Percentiles rank a stretch among this genome's conserved stretches.
Evolutionary conservation across 2,113 vertebrate genomes (phyloP).

Genomic region (Passer domesticus): DNA sequence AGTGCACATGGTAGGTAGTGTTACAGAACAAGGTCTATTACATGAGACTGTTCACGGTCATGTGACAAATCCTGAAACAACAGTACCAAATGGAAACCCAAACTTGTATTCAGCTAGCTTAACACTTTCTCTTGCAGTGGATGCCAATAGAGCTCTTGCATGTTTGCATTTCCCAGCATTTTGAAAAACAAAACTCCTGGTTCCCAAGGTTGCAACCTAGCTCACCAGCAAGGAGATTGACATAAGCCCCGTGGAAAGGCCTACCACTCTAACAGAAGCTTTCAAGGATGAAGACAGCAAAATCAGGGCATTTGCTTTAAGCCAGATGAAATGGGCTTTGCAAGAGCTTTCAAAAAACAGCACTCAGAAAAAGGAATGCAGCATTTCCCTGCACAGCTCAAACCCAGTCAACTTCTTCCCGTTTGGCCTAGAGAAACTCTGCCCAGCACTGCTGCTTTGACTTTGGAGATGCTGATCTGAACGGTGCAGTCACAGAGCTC

Average conservation of each 20-base stretch:
- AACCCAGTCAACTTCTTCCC: background rate
- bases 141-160: background rate
- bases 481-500: accelerated
- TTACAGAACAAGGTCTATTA: background rate
- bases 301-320: background rate
- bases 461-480: background rate
- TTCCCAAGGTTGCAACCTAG: background rate
- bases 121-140: background rate
- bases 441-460: background rate
- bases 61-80: background rate
- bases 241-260: background rate
- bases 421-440: background rate
- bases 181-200: background rate
- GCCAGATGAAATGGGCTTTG: background rate
- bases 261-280: background rate
- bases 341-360: background rate
- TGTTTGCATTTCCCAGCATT: background rate
- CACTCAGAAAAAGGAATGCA: background rate
- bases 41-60: background rate
- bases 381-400: background rate
- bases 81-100: background rate
- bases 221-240: background rate
- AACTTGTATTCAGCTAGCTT: background rate
- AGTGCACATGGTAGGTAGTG: background rate
- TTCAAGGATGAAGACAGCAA: background rate